Conservation (phyloP, 1,140 invertebrate genomes). For the Hycleus cichorii region DNA sequence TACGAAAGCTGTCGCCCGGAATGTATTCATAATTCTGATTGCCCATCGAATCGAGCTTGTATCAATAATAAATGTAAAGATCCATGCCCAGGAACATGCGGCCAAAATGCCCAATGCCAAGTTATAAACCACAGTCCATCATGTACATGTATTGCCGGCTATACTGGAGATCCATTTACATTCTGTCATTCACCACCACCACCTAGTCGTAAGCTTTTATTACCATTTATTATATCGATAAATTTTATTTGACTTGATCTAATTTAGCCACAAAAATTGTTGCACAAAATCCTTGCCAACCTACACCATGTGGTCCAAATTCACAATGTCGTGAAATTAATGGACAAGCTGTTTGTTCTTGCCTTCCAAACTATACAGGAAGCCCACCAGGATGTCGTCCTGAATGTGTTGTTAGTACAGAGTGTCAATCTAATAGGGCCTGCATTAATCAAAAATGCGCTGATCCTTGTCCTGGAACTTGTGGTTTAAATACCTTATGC, state of each 20-base stretch:
- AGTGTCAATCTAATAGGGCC: constrained; percentile 53
- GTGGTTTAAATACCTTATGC: constrained; percentile 54
- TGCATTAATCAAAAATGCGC: constrained; percentile 55
- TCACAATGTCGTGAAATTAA: constrained; percentile 52
- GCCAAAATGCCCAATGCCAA: constrained; percentile 68
- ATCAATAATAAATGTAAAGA: constrained; percentile 75
- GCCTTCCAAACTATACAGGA: constrained; percentile 52
- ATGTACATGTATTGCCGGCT: constrained; percentile 63
- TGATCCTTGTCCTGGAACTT: constrained; percentile 55
- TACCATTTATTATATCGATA: not conserved
- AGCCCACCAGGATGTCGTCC: constrained; percentile 53
- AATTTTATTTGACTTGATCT: not conserved
- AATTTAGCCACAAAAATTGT: not conserved
- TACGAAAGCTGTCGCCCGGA: constrained; percentile 71
- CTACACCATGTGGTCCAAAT: constrained; percentile 58
- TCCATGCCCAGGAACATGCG: constrained; percentile 74
- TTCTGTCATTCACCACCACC: constrained; percentile 38
- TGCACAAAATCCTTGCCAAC: constrained; percentile 48
- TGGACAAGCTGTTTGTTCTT: constrained; percentile 54
- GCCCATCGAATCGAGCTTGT: constrained; percentile 71
- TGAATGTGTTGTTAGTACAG: constrained; percentile 54
- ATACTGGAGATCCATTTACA: constrained; percentile 70
- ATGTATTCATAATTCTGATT: constrained; percentile 76
- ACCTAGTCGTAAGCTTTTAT: constrained; percentile 40
- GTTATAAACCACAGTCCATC: constrained; percentile 77